Evolutionary conservation across 2,888 invertebrate genomes (phyloP), one percentile per base, ranked within the genome.

Genomic region (Spodoptera exigua): DNA sequence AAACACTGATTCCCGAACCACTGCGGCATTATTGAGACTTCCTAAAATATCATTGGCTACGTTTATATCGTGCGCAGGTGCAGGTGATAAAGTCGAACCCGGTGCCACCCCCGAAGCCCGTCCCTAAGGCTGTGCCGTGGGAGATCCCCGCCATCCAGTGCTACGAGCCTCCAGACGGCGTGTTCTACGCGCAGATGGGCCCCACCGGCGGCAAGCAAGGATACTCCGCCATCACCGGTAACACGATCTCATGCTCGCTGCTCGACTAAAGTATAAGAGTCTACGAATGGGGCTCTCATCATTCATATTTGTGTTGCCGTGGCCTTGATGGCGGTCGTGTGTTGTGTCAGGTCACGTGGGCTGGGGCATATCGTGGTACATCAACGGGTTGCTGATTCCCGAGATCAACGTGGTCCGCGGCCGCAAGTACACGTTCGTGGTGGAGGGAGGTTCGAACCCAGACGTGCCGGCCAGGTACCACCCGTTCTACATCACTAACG

Each of bases 351-450:
- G 98, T 68, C 98, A 98, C 88, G 98, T 98, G 14, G 98, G 98
- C 35, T 98, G 98, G 98, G 98, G 98, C 27, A 97, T 98, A 67
- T 96, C 97, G 0, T 98, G 98, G 98, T 99, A 98, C 94, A 98
- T 99, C 83, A 98, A 99, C 89, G 98, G 98, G 0, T 95, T 98
- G 2, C 95, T 99, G 13, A 98, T 98, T 73, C 99, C 98, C 0
- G 98, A 98, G 94, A 96, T 99, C 76, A 96, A 98, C 84, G 97
- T 98, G 39, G 97, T 98, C 0, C 95, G 98, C 49, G 98, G 98
- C 7, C 96, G 95, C 86, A 96, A 96, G 13, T 98, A 98, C 88
- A 98, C 97, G 0, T 98, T 98, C 87, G 96, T 98, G 34, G 96
- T 96, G 2, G 98, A 98, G 89, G 98, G 97, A 0, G 99, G 98